Evolutionary conservation across 1,140 invertebrate species (phyloP), one percentile per base, ranked within the genome.

Genomic region (Hylaeus anthracinus): DNA sequence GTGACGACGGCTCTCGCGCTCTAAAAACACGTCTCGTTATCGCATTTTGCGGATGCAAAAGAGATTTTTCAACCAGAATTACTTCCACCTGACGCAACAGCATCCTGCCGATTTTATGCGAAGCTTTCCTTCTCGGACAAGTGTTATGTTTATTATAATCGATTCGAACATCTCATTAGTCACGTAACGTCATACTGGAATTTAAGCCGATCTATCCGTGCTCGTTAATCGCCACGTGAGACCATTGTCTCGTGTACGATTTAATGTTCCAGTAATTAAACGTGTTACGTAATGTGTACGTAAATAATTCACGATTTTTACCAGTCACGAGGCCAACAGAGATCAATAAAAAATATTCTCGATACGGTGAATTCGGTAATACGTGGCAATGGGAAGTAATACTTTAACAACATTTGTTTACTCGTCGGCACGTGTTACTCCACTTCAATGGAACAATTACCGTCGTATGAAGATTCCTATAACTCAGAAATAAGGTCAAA

Each of bases 331-430:
- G 39, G 48, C 5, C 8, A 48, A 41, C 37, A 37, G 8, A 48
- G 51, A 70, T 77, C 56, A 12, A 77, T 77, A 61, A 67, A 58
- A 58, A 48, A 69, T 53, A 39, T 15, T 45, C 9, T 66, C n/a
- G 1, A 14, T 3, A 26, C 6, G 5, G n/a, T 37, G 37, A 0
- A 8, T 39, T 43, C 37, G 51, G 12, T 76, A 58, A 66, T 75
- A 48, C 45, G 5, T 48, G 45, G 45, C 45, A 48, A 48, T 48
- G 45, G 45, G 45, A 48, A 48, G 8, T 58, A 26, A 75, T 37
- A 51, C 45, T 48, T 48, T 26, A 26, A 26, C 26, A 26, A 26
- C 26, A 26, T 0, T 26, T 26, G 26, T 26, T 26, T 26, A 26
- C 26, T 26, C 26, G 26, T 26, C 26, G 26, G 26, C 26, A 26